Evolutionary conservation across 2,113 vertebrate species (phyloP).

Genomic region (Himantopus leucocephalus): DNA sequence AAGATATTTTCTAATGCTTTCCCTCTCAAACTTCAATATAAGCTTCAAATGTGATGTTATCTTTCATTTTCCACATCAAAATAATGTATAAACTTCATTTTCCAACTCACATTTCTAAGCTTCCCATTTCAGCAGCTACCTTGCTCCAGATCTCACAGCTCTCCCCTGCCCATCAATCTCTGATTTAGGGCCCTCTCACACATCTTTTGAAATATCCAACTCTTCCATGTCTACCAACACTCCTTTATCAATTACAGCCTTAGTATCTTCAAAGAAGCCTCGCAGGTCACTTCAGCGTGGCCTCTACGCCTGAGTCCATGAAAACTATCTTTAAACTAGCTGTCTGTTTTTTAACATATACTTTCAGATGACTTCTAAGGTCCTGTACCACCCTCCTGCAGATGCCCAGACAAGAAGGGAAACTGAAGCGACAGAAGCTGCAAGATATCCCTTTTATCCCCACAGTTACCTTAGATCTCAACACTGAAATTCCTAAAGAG

Average conservation of each 20-base stretch:
- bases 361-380: background rate
- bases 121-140: background rate
- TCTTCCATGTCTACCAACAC: background rate
- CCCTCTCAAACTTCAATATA: background rate
- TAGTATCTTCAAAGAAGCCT: conserved; percentile 16
- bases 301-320: background rate
- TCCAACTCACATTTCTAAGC: background rate
- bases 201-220: conserved; percentile 15
- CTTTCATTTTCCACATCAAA: background rate
- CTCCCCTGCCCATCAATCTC: background rate
- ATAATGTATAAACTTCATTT: background rate
- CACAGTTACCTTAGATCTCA: background rate
- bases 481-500: background rate
- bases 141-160: background rate
- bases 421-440: background rate
- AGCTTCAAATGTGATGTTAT: background rate
- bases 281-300: background rate
- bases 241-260: conserved; percentile 25
- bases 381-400: background rate
- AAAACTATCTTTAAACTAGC: background rate
- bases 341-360: background rate
- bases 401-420: background rate
- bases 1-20: background rate
- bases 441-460: background rate
- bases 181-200: background rate